Evolutionary conservation across 2,797 vertebrate species (phyloP), one percentile per base, ranked within the genome.

Genomic region (Sebastes hubbsi): DNA sequence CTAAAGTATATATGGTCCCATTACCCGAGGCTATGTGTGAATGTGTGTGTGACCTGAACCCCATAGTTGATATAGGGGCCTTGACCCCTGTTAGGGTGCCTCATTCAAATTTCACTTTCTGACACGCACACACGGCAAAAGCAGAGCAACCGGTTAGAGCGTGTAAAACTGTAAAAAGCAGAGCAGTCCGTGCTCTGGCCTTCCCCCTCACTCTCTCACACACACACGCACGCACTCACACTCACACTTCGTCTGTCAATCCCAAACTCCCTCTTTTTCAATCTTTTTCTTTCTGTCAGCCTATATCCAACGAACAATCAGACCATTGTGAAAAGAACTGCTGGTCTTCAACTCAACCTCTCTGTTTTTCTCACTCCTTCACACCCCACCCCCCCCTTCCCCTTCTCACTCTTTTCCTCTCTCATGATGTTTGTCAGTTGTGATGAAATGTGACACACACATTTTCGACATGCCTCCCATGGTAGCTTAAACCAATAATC

Each of bases 131-230:
- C 75, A 36, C 60, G 30, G 83, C 90, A 88, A 91, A 91, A 86
- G 91, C 89, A 87, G 87, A 87, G 87, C 91, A 93, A 94, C 92
- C 88, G 75, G 85, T 83, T 70, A 84, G 87, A 83, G 90, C 78
- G 77, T 82, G 88, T 84, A 91, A 91, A 92, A 93, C 94, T 94
- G 87, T 87, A 88, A 88, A 94, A 94, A 85, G 60, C 78, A 88
- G 74, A 90, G 72, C 80, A 9, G 6, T 54, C 46, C 2, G 2
- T 56, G 55, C 22, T 71, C 20, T 22, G 30, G 20, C 74, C 78
- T 20, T 3, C 66, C 38, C 74, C 60, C 58, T 8, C 60, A 3
- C 69, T 10, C 66, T 6, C 61, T 5, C 83, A 12, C 38, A 1
- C 74, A 59, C 54, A 32, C 78, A 63, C 66, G 42, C 67, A 64